Evolutionary conservation across 2,888 invertebrate genomes (phyloP).

Genomic region (Lampropteryx suffumata): DNA sequence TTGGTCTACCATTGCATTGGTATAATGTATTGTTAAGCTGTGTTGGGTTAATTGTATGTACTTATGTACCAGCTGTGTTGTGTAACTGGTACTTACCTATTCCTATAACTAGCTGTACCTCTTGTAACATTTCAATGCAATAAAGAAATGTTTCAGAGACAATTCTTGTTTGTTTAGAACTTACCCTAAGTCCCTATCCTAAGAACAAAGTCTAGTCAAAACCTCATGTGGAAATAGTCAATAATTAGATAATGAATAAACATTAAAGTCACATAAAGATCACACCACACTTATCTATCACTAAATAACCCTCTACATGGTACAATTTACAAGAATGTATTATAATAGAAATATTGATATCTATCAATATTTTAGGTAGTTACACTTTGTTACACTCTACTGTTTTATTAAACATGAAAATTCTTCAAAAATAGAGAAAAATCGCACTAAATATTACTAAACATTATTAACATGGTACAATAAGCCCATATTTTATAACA

Average conservation of each 20-base stretch:
- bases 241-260: not conserved
- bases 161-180: conserved; percentile 60
- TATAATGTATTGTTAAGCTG: conserved; percentile 7
- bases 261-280: not conserved
- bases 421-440: too few relatives aligned
- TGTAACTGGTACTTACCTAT: conserved; percentile 41
- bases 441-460: too few relatives aligned
- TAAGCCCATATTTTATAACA: too few relatives aligned
- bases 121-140: conserved; percentile 67
- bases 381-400: too few relatives aligned
- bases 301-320: too few relatives aligned
- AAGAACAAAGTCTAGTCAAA: conserved; percentile 1
- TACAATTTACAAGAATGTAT: too few relatives aligned
- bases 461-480: too few relatives aligned
- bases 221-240: not conserved
- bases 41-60: conserved; percentile 5
- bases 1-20: conserved; percentile 5
- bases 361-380: too few relatives aligned
- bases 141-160: conserved; percentile 73
- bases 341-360: too few relatives aligned
- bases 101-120: conserved; percentile 14
- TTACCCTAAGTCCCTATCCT: conserved; percentile 41
- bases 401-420: too few relatives aligned
- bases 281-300: not conserved
- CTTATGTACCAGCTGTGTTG: conserved; percentile 39